phyloP scores from a whole-genome alignment of 2,888 invertebrate genomes.

The Aphidoletes aphidimyza region DNA sequence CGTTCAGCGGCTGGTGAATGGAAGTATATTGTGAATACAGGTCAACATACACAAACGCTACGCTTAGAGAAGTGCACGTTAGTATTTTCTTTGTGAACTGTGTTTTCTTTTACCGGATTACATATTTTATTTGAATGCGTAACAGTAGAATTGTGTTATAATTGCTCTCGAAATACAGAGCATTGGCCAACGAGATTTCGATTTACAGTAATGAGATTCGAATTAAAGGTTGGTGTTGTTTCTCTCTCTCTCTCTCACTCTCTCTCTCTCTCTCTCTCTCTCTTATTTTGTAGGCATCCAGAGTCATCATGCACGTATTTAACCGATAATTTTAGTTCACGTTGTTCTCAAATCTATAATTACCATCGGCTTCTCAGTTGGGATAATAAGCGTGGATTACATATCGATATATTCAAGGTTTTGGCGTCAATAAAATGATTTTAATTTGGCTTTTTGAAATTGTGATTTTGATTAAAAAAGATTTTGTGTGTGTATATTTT shows the following conservation, averaged over 20 bases:
- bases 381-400: conserved; percentile 82
- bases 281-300: conserved; percentile 71
- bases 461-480: conserved; percentile 38
- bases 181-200: too few species aligned
- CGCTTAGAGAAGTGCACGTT: conserved; percentile 83
- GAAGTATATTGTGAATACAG: conserved; percentile 88
- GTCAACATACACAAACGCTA: conserved; percentile 84
- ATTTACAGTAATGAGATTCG: too few species aligned
- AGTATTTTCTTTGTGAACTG: neutral
- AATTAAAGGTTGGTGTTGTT: too few species aligned
- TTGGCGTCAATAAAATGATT: neutral
- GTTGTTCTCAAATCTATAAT: conserved; percentile 85
- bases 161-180: too few species aligned
- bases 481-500: too few species aligned
- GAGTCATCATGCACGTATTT: conserved; percentile 81
- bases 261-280: neutral
- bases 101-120: too few species aligned
- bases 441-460: neutral
- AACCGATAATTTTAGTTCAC: conserved; percentile 81
- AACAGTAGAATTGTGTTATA: too few species aligned
- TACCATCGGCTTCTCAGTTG: conserved; percentile 84
- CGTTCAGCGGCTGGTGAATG: conserved; percentile 82
- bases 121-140: neutral
- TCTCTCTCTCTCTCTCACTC: too few species aligned
- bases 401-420: conserved; percentile 86